Base-by-base conservation (phyloP, 2,113 vertebrate species). In the Stomatorhinus ivindoensis region DNA sequence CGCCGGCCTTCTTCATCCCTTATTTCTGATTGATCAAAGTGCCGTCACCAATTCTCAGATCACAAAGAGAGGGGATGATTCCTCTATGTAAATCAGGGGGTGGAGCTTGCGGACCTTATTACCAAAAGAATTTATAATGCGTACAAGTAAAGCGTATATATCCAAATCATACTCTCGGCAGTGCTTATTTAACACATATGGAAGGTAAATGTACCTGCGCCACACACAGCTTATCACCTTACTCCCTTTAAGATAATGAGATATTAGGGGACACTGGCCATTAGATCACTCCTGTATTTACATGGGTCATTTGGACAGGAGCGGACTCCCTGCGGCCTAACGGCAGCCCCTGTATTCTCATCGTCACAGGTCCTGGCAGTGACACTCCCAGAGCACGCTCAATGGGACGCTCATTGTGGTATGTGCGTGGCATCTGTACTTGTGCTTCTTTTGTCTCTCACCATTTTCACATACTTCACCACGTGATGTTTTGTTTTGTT, bases 21-120 rank as follows among this genome's bases (percentile, higher is more conserved):
- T 39, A 35, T 42, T 53, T 87, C 85, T 35, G 50, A 87, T 39
- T 55, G 85, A 87, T 87, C 85, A 87, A 87, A 87, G 85, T 50
- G 10, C 85, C 47, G 50, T 87, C 85, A 53, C 50, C 85, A 21
- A 42, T 35, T 55, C 48, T 87, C 85, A 87, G 85, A 87, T 87
- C 85, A 87, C n/a, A 87, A 13, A 35, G 85, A 55, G 47, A 46
- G 27, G 24, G 47, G 15, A 53, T 11, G 85, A 35, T 31, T 87
- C 85, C 50, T 39, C 85, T 15, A 51, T 53, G 50, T 15, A 87
- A 87, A 87, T 55, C n/a, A 3, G 10, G 50, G 50, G 85, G 50
- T 1, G 50, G 48, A 87, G 50, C 50, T 31, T 10, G 13, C 42
- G n/a, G 42, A 17, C 82, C 46, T 44, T 24, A 44, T 84, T 84